Conservation (phyloP, 2,797 vertebrate genomes). For the Ambastaia sidthimunki region DNA sequence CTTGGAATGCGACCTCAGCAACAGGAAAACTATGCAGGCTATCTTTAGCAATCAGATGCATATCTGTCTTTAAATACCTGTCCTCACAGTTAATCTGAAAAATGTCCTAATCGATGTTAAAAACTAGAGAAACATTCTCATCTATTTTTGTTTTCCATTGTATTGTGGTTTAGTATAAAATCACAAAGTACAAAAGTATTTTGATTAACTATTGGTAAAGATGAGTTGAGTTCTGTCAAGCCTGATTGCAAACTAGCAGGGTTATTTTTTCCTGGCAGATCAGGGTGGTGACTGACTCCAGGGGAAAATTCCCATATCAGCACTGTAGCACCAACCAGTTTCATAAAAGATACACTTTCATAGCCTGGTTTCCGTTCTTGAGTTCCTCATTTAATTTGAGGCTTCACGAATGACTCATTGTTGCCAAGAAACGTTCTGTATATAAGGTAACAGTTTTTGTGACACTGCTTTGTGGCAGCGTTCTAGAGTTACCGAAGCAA, state of each 20-base stretch:
- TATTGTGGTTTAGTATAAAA: background rate
- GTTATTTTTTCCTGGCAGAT: constrained; percentile 60
- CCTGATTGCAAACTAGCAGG: constrained; percentile 41
- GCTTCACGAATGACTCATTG: constrained; percentile 39
- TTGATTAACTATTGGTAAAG: background rate
- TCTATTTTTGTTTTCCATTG: background rate
- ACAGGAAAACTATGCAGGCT: constrained; percentile 21
- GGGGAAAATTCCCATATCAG: constrained; percentile 59
- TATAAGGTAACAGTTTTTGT: constrained; percentile 19
- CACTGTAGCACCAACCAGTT: constrained; percentile 41
- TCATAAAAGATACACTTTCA: constrained; percentile 38
- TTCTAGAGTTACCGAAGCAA: constrained; percentile 20
- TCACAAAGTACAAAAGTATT: background rate
- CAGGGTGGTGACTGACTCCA: constrained; percentile 49
- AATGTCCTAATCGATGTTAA: background rate
- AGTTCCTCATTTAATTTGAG: constrained; percentile 36
- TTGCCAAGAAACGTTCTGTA: constrained; percentile 21
- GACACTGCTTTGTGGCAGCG: background rate
- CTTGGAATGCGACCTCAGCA: constrained; percentile 65
- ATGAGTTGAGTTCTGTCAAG: constrained; percentile 16
- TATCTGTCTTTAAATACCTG: background rate
- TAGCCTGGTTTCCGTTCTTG: constrained; percentile 32
- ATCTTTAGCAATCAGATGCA: constrained; percentile 10
- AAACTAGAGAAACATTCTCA: background rate
- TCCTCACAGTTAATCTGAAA: background rate